Evolutionary conservation across 2,113 vertebrate genomes (phyloP).

Genomic region (Gymnobelideus leadbeateri): DNA sequence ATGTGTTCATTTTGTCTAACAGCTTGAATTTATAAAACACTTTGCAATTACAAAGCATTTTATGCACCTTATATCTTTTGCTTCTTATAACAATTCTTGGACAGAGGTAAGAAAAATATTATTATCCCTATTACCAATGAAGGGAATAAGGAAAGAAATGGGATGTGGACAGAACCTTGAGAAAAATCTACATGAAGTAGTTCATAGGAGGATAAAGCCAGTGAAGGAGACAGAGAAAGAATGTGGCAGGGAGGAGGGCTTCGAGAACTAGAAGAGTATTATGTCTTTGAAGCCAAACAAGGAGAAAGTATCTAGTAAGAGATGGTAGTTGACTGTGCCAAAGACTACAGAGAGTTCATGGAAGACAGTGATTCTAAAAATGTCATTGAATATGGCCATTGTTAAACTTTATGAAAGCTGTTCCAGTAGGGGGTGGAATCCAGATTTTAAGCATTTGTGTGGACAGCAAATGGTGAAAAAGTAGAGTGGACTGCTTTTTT

Average conservation of each 20-base stretch:
- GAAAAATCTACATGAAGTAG: too few species aligned
- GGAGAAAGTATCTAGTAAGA: neutral
- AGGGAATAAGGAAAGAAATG: neutral
- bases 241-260: neutral
- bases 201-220: neutral
- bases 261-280: neutral
- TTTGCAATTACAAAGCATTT: neutral
- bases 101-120: neutral
- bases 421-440: neutral
- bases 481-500: neutral
- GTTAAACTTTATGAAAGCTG: neutral
- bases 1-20: neutral
- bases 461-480: neutral
- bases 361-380: neutral
- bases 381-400: neutral
- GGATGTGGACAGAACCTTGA: neutral
- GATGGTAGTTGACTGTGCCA: neutral
- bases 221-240: neutral
- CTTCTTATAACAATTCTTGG: neutral
- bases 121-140: neutral
- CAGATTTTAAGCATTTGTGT: neutral
- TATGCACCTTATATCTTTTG: neutral
- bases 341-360: neutral
- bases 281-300: neutral
- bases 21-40: neutral